phyloP scores from a whole-genome alignment of 2,888 invertebrate genomes.

The Silvanus unidentatus region DNA sequence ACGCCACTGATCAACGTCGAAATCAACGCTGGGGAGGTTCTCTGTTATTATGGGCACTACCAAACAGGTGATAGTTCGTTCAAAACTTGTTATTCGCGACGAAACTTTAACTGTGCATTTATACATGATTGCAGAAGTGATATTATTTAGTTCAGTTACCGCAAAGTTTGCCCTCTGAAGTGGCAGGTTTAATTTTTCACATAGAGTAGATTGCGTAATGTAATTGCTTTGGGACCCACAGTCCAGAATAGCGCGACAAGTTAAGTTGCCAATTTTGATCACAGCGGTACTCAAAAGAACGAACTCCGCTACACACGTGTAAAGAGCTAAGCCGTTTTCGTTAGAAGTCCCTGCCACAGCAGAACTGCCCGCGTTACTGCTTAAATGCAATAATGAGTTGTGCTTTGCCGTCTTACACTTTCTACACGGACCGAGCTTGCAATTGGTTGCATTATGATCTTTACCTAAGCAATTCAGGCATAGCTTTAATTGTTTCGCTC shows the following conservation, averaged over 20 bases:
- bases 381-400: too few relatives aligned
- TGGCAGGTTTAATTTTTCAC: neutral
- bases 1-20: neutral
- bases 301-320: too few relatives aligned
- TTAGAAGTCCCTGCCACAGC: too few relatives aligned
- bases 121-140: neutral
- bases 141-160: neutral
- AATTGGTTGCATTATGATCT: neutral
- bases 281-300: neutral
- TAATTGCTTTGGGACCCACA: neutral
- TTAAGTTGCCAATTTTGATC: neutral
- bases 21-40: neutral
- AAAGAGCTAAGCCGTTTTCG: too few relatives aligned
- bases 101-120: neutral
- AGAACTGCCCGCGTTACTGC: too few relatives aligned
- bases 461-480: neutral
- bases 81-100: neutral
- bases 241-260: neutral
- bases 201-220: neutral
- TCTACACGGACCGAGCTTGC: neutral
- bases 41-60: neutral
- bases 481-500: neutral
- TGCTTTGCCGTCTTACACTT: too few relatives aligned
- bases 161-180: too few relatives aligned
- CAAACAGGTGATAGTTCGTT: neutral